Evolutionary conservation across 2,113 vertebrate species (phyloP), one percentile per base, ranked within the genome.

Genomic region (Baryphthengus martii): DNA sequence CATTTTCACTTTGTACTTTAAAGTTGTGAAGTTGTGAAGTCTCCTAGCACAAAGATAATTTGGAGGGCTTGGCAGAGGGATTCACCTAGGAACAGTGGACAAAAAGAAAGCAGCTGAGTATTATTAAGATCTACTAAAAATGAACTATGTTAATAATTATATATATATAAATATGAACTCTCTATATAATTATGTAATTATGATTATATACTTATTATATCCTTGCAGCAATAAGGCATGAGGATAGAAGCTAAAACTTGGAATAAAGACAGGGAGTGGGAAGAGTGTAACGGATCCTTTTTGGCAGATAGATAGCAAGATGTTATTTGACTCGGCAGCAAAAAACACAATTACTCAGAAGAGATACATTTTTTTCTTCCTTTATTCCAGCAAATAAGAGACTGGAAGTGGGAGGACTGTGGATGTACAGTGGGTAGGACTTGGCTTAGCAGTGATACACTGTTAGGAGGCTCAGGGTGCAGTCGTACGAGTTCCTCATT

Each of bases 341-440:
- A 18, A 10, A 83, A 68, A 19, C 11, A 63, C 33, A 68, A 72
- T 78, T 88, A 45, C 33, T 72, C 47, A 50, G 58, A 42, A 79
- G 68, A 65, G 1, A 23, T 23, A 3, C 0, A 1, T 0, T 2
- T 79, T 85, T 80, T 63, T n/a, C n/a, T 3, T 35, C 39, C 33
- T 53, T 66, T 40, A 7, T 66, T 90, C 16, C 33, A 35, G 47
- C 25, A 75, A 26, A 63, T 37, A 50, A 53, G 35, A 15, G 16
- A 4, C 18, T 71, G 68, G 35, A 33, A 59, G 13, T 31, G 65
- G 42, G 37, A 78, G 66, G 40, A 15, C 50, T 45, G 10, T 35
- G 23, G 21, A 2, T 20, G 35, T 29, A 4, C 26, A 0, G 0
- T 24, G n/a, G 11, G 21, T 49, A n/a, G 85, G 65, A 62, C 18